Evolutionary conservation across 2,113 vertebrate species (phyloP), one percentile per base, ranked within the genome.

Genomic region (Cathartes aura): DNA sequence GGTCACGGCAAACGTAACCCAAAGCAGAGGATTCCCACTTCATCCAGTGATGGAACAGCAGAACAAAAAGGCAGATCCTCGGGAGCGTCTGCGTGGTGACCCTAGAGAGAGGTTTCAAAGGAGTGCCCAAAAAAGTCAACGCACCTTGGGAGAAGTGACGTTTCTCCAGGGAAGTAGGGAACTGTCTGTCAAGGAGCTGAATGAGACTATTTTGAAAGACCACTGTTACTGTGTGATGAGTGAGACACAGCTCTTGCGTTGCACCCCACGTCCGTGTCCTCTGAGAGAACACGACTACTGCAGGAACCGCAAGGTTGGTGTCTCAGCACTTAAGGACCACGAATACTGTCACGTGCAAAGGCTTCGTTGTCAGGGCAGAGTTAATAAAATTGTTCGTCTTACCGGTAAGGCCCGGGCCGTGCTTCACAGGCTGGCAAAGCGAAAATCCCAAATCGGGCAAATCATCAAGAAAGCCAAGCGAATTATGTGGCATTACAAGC

Each of bases 41-140:
- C 26, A 3, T 22, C 40, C 74, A 0, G 0, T 0, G 24, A 6
- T 0, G 5, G 38, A 72, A 16, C 11, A 43, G 64, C 87, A 20
- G 59, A 26, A 23, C 27, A 0, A 2, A 15, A 11, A 32, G 8
- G 22, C 53, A 8, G 3, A 23, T 22, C 29, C 19, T 66, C 1
- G 2, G 58, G 62, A 53, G 14, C 11, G 3, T 11, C 72, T 3
- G 3, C 1, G 1, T 2, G 11, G 5, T 4, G 12, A 20, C 6
- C 5, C 1, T 0, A 0, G 2, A 12, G 18, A 42, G 53, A 3
- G 8, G 2, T 20, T 15, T 8, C 42, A 3, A 0, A 1, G 15
- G 18, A n/a, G 16, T 0, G 0, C 22, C 43, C 78, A 4, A 1
- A 5, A 23, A 8, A 12, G 24, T 0, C 15, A 0, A 1, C 0